Evolutionary conservation across 2,797 vertebrate species (phyloP).

Genomic region (Oreochromis grahami): DNA sequence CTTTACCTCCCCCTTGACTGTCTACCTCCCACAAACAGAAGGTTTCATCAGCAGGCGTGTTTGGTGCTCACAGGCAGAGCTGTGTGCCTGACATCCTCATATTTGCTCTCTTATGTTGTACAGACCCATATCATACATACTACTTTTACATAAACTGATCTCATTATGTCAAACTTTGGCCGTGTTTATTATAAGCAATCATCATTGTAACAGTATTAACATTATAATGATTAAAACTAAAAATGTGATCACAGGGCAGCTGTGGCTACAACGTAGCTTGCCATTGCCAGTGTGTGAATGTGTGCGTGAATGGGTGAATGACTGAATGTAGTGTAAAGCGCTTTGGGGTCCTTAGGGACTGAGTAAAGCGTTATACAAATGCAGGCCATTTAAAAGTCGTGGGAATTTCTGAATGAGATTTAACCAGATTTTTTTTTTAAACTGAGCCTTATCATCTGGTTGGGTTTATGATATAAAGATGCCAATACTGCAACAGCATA

Average conservation of each 20-base stretch:
- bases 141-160: too few relatives aligned
- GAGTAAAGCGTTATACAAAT: too few relatives aligned
- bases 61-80: background rate
- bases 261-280: too few relatives aligned
- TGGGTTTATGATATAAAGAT: too few relatives aligned
- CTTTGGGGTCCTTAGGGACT: too few relatives aligned
- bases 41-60: background rate
- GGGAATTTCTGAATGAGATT: background rate
- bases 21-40: background rate
- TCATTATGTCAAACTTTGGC: background rate
- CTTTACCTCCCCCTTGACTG: background rate
- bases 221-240: background rate
- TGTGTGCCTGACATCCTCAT: background rate
- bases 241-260: background rate
- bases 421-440: background rate
- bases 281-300: too few relatives aligned
- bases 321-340: too few relatives aligned
- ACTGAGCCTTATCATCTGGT: background rate
- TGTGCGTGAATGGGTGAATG: too few relatives aligned
- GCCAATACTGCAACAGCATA: too few relatives aligned
- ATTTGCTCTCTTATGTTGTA: background rate
- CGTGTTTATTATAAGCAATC: background rate
- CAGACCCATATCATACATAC: background rate
- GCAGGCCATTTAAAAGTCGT: too few relatives aligned
- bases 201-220: background rate